Evolutionary conservation across 2,113 vertebrate species (phyloP).

Genomic region (Boulengeromyrus knoepffleri): DNA sequence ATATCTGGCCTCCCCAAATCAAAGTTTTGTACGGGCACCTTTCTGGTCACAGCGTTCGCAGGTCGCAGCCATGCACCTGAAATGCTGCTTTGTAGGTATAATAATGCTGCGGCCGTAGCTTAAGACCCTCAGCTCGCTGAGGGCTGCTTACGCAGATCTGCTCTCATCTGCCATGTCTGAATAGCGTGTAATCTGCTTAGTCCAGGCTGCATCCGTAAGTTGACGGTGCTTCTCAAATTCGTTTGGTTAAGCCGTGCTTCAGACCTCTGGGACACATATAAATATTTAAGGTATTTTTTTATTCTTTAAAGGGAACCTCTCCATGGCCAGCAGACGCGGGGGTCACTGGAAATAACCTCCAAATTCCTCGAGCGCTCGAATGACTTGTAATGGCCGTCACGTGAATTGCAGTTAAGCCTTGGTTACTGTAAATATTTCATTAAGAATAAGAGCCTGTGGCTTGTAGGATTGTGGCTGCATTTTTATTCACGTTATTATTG

Average conservation of each 20-base stretch:
- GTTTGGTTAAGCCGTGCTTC: background rate
- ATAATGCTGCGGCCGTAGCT: background rate
- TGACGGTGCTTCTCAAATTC: background rate
- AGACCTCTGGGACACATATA: background rate
- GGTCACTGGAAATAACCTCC: background rate
- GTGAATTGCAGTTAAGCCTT: background rate
- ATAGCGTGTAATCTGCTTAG: background rate
- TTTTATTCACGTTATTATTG: background rate
- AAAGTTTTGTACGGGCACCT: background rate
- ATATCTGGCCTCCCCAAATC: background rate
- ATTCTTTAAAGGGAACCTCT: background rate
- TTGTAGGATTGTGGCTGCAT: background rate
- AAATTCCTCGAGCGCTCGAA: background rate
- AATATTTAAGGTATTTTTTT: background rate
- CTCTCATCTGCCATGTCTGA: background rate
- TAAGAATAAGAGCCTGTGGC: background rate
- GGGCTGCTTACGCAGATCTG: background rate
- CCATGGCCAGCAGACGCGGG: background rate
- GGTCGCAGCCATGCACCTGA: background rate
- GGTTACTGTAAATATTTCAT: slow-evolving; percentile 6
- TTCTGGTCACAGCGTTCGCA: background rate
- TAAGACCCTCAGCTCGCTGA: background rate
- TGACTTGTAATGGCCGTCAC: background rate
- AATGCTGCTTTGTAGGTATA: background rate
- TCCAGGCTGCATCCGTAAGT: background rate